These are phyloP conservation scores for Toxotes jaculatrix DNA, from an alignment of 2,113 vertebrate species.

Conservation along the genomic window DNA sequence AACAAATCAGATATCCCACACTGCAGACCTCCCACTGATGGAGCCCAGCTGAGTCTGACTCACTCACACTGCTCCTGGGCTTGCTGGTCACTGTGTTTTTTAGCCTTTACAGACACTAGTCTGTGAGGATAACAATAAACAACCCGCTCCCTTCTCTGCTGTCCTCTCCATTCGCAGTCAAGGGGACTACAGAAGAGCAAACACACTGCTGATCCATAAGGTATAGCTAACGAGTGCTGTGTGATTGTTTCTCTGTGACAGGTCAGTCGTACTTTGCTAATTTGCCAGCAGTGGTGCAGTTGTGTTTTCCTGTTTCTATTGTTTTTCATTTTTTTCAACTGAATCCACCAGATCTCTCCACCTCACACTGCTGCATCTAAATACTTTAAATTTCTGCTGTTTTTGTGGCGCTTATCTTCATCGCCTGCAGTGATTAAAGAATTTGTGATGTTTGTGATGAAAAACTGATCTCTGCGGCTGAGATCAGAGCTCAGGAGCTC, in stretches of 20 bases:
- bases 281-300: conserved; percentile 61
- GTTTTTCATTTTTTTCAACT: background rate
- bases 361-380: conserved; percentile 29
- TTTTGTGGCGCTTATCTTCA: background rate
- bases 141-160: conserved; percentile 51
- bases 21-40: conserved; percentile 65
- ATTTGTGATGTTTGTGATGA: conserved; percentile 32
- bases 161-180: conserved; percentile 59
- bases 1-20: conserved; percentile 60
- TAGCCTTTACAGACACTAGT: conserved; percentile 61
- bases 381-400: conserved; percentile 23
- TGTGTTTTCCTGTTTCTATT: conserved; percentile 12
- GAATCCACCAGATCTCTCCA: background rate
- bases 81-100: conserved; percentile 53
- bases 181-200: conserved; percentile 54
- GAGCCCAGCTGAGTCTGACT: conserved; percentile 72
- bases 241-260: background rate
- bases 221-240: conserved; percentile 49
- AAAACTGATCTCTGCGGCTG: conserved; percentile 15
- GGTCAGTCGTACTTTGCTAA: conserved; percentile 49
- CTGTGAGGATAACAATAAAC: conserved; percentile 65
- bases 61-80: conserved; percentile 64
- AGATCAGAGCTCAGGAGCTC: conserved; percentile 31
- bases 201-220: conserved; percentile 57
- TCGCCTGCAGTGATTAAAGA: conserved; percentile 20